Percentiles rank a stretch among this genome's conserved stretches.
Evolutionary conservation across 2,888 invertebrate genomes (phyloP).

Genomic region (Eumacrocentrus americanus): DNA sequence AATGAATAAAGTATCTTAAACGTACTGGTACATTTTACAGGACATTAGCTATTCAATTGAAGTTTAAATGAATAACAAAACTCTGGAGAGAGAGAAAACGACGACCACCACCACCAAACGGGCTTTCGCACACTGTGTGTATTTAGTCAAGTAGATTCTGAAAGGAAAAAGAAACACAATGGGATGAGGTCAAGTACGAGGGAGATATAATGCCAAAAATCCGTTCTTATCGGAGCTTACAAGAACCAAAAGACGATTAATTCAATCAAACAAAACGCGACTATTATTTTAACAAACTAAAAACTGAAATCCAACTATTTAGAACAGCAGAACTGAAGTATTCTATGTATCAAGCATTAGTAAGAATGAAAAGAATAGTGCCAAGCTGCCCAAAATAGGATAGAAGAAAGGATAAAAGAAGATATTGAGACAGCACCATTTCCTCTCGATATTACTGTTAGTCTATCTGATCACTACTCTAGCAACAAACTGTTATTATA

Average conservation of each 20-base stretch:
- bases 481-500: slow-evolving; percentile 26
- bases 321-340: slow-evolving; percentile 2
- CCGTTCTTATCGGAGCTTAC: slow-evolving; percentile 50
- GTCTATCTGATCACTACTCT: slow-evolving; percentile 30
- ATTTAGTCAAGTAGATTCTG: slow-evolving; percentile 45
- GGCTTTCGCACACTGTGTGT: slow-evolving; percentile 36
- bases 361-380: slow-evolving; percentile 15
- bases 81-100: slow-evolving; percentile 14
- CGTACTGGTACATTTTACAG: slow-evolving; percentile 22
- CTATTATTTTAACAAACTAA: slow-evolving; percentile 3
- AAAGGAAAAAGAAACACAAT: slow-evolving; percentile 41
- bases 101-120: slow-evolving; percentile 56
- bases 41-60: slow-evolving; percentile 2
- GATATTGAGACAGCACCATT: slow-evolving; percentile 32
- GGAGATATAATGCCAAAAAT: slow-evolving; percentile 46
- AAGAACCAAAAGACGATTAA: slow-evolving; percentile 6
- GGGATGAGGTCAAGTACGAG: slow-evolving; percentile 11
- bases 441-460: slow-evolving; percentile 33
- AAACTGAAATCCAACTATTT: slow-evolving; percentile 10
- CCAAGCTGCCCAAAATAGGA: slow-evolving; percentile 3
- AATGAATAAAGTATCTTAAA: neutral
- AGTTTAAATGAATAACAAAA: slow-evolving; percentile 11
- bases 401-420: slow-evolving; percentile 17
- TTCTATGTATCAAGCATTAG: slow-evolving; percentile 1
- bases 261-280: slow-evolving; percentile 15